Evolutionary conservation across 2,888 invertebrate species (phyloP).

Genomic region (Polydrusus tereticollis): DNA sequence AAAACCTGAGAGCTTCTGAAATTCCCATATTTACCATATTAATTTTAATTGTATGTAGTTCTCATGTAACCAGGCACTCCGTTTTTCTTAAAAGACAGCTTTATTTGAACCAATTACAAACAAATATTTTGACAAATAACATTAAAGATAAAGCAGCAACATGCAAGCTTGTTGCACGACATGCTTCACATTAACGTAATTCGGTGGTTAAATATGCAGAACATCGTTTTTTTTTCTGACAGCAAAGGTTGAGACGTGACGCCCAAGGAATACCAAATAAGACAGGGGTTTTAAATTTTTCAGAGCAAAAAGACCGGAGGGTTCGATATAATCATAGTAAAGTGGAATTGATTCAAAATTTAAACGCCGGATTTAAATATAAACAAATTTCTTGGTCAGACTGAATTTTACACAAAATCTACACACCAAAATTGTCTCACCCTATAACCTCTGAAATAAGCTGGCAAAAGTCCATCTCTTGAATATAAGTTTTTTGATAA

Average conservation of each 20-base stretch:
- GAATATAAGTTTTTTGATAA: too few species aligned
- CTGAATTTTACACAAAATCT: too few species aligned
- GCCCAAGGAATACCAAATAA: slow-evolving; percentile 24
- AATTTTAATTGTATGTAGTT: too few species aligned
- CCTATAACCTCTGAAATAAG: too few species aligned
- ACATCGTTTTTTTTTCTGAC: slow-evolving; percentile 33
- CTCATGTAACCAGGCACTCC: not conserved
- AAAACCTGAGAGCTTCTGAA: too few species aligned
- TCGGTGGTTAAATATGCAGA: slow-evolving; percentile 34
- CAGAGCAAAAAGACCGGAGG: not conserved
- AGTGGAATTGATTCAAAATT: not conserved
- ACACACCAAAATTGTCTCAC: too few species aligned
- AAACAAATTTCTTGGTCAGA: too few species aligned
- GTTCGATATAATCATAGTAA: not conserved
- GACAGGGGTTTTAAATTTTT: slow-evolving; percentile 9
- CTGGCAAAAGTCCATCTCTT: too few species aligned
- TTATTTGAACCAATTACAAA: slow-evolving; percentile 15
- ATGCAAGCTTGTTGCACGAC: slow-evolving; percentile 30
- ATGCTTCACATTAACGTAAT: slow-evolving; percentile 32
- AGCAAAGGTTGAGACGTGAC: slow-evolving; percentile 17
- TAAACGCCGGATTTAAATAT: too few species aligned
- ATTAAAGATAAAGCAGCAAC: slow-evolving; percentile 26
- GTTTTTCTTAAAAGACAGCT: slow-evolving; percentile 13
- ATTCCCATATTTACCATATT: too few species aligned
- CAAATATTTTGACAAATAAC: slow-evolving; percentile 32